Base-by-base conservation (phyloP, 2,888 invertebrate species). In the Toxonevra muliebris region DNA sequence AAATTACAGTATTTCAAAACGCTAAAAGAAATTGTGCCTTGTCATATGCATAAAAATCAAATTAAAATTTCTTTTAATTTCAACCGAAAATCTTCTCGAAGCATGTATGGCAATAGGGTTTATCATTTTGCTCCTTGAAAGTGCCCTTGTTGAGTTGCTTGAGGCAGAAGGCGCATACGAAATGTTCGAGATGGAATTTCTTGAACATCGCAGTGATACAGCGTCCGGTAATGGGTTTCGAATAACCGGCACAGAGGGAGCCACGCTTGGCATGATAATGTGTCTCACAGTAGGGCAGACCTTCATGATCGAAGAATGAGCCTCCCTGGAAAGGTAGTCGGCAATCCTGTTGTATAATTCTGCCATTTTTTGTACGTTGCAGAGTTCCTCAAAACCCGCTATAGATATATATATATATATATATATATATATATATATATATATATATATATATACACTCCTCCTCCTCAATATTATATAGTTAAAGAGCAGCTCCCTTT, bases 111-210 rank as follows among this genome's bases (percentile, higher is more conserved):
- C 99, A 99, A 86, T 98, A 99, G 1, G 99, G 98, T 83, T 98
- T 97, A 80, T 97, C 96, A 83, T 97, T 97, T 83, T 98, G 97
- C 85, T 99, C 99, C 85, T 99, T 99, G 87, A 99, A 99, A 0
- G 98, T 99, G 79, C 98, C 98, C 85, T 98, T 98, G 87, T 98
- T 98, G 76, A 99, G 89, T 84, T 98, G 98, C 81, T 97, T 93
- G 72, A 97, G 88, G 82, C 99, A 99, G 88, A 98, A 99, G n/a
- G 98, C 97, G 87, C 99, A 99, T 9, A 97, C 97, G 84, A 99
- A 99, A 87, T 99, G 98, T 84, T 99, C 98, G 0, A 98, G 98
- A 86, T 99, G 99, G 89, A 97, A 99, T 87, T 99, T 98, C 77
- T 94, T 89, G 87, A 96, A 97, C 97, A 99, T 98, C 73, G 98